Conservation (phyloP, 1,140 invertebrate species). For the Zaprionus kolodkinae region DNA sequence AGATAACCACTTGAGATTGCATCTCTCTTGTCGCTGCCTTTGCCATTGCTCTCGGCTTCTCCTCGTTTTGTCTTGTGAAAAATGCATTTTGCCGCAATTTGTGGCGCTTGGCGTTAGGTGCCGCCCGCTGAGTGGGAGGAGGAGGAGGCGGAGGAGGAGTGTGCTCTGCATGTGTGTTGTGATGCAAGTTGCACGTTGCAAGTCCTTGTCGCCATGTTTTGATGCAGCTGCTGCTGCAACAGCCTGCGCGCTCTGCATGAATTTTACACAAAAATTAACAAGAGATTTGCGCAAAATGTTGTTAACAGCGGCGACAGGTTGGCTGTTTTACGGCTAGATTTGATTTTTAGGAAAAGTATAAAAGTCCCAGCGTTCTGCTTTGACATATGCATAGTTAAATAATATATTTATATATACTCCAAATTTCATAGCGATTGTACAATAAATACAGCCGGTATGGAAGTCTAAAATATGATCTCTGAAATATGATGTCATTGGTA, state of each 20-base stretch:
- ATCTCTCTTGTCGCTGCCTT: slow-evolving; percentile 49
- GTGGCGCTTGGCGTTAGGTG: slow-evolving; percentile 55
- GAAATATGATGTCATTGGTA: too few relatives aligned
- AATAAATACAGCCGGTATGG: too few relatives aligned
- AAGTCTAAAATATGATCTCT: too few relatives aligned
- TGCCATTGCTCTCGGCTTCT: slow-evolving; percentile 15
- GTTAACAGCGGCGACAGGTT: slow-evolving; percentile 14
- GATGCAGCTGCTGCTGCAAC: slow-evolving; percentile 46
- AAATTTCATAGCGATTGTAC: too few relatives aligned
- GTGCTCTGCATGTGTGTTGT: slow-evolving; percentile 1
- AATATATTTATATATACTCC: too few relatives aligned
- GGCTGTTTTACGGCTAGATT: neutral
- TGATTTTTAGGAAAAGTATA: neutral
- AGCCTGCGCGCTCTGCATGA: slow-evolving; percentile 34
- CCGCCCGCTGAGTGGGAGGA: neutral
- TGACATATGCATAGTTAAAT: too few relatives aligned
- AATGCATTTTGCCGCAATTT: slow-evolving; percentile 81
- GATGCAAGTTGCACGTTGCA: slow-evolving; percentile 4
- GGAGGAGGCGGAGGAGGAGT: neutral
- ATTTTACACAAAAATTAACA: slow-evolving; percentile 58
- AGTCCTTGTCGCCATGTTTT: slow-evolving; percentile 30
- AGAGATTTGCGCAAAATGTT: slow-evolving; percentile 47
- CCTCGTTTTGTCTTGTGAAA: slow-evolving; percentile 66
- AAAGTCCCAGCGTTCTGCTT: too few relatives aligned
- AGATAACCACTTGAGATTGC: slow-evolving; percentile 83